Percentiles rank a stretch among this genome's conserved stretches.
These are phyloP conservation scores for Acanthosepion lycidas DNA, from an alignment of 2,888 invertebrate species.

Conservation along the genomic window DNA sequence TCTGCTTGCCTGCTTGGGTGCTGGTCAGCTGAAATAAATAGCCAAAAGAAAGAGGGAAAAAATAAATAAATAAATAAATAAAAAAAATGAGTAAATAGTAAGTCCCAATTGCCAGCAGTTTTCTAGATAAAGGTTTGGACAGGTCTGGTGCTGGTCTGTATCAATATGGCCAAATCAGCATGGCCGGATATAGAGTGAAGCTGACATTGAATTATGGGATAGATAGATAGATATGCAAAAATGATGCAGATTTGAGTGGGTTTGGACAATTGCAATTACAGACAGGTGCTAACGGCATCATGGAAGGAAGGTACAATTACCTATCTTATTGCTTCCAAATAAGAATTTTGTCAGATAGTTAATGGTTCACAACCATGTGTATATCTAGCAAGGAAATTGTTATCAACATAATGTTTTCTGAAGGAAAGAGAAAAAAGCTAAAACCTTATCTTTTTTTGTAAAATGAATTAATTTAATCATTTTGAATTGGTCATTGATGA, in stretches of 20 bases:
- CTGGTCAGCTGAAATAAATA: slow-evolving; percentile 33
- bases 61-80: neutral
- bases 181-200: neutral
- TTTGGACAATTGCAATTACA: neutral
- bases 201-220: slow-evolving; percentile 20
- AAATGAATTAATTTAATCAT: neutral
- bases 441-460: neutral
- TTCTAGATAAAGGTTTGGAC: neutral
- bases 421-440: neutral
- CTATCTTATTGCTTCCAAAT: neutral
- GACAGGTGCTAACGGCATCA: slow-evolving; percentile 33
- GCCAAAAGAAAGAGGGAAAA: neutral
- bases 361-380: neutral
- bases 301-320: neutral
- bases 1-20: neutral
- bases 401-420: neutral
- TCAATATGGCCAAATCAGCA: neutral
- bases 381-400: neutral
- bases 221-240: slow-evolving; percentile 20
- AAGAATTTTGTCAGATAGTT: neutral
- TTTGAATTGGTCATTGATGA: neutral
- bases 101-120: neutral
- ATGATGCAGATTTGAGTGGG: slow-evolving; percentile 9
- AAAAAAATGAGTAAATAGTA: neutral
- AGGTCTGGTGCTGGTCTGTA: neutral